Base-by-base conservation (phyloP, 2,888 invertebrate species). In the Seira sanloemensis region DNA sequence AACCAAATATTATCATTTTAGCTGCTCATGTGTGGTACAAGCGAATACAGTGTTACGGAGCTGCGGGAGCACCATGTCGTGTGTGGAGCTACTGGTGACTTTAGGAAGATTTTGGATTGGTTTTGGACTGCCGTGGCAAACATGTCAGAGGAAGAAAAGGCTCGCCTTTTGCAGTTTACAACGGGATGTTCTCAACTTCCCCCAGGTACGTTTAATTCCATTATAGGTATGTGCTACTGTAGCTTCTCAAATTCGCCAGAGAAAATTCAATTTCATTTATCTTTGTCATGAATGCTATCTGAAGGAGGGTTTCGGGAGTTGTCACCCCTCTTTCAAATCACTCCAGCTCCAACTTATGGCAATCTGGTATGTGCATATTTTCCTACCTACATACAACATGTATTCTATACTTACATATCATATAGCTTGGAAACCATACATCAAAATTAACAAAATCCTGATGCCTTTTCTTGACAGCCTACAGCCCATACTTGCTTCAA, bases 401-500 rank as follows among this genome's bases (percentile, higher is more conserved):
- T 4, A 12, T n/a, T 37, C 12, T 37, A 12, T 37, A 12, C 37
- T 37, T 37, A 7, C 37, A n/a, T n/a, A n/a, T n/a, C n/a, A n/a
- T n/a, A n/a, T n/a, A n/a, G n/a, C n/a, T n/a, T n/a, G 4, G 37
- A 37, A 37, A 37, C 37, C 37, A 7, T 7, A 37, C 12, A 37
- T 37, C 37, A 37, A 37, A 7, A 37, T 37, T 7, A 37, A 37
- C 12, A n/a, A n/a, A n/a, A n/a, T n/a, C n/a, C n/a, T n/a, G n/a
- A n/a, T n/a, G n/a, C 18, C 4, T 25, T 24, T 24, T 69, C 5
- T 27, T 62, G n/a, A 24, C 50, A 82, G 84, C 84, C 98, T 66
- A 97, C 97, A 0, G 98, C 98, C 27, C 98, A 98, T 92, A 98
- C 98, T n/a, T 89, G 96, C 93, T 98, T 98, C 92, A 98, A 98